A percentile compares a stretch with the other conserved stretches of the same genome.
phyloP scores from a whole-genome alignment of 92 coral and sea anemone genomes.

The Epizoanthus illoricatus region DNA sequence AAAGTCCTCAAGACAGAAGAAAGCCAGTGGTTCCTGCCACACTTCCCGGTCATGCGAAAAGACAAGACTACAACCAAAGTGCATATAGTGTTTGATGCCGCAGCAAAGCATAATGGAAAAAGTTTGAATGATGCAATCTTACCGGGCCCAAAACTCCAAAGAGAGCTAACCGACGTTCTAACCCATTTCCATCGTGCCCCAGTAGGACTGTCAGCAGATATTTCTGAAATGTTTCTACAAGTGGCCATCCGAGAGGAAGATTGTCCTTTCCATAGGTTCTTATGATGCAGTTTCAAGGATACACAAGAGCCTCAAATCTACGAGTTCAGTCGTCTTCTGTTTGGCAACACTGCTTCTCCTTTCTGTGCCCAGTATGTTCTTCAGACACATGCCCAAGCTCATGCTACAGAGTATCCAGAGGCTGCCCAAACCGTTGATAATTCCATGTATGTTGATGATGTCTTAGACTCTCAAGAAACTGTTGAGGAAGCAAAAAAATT shows the following conservation, averaged over 20 bases:
- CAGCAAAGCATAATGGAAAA: conserved; percentile 27
- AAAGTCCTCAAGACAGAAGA: not conserved
- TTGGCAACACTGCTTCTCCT: conserved; percentile 59
- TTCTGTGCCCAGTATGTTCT: conserved; percentile 53
- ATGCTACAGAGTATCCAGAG: conserved; percentile 35
- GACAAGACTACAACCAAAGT: conserved; percentile 30
- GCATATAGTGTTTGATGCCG: conserved; percentile 35
- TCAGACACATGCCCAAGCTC: conserved; percentile 41
- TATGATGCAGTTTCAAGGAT: conserved; percentile 35
- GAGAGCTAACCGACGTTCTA: conserved; percentile 40
- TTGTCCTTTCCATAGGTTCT: conserved; percentile 36
- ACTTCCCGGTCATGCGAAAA: conserved; percentile 38
- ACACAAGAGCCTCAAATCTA: conserved; percentile 46
- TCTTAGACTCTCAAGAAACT: conserved; percentile 57
- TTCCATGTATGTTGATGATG: conserved; percentile 59
- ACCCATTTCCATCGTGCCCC: conserved; percentile 49
- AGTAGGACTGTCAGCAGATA: conserved; percentile 49
- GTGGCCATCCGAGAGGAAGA: conserved; percentile 42
- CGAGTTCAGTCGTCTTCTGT: conserved; percentile 41
- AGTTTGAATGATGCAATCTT: conserved; percentile 27
- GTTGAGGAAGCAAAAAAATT: conserved; percentile 48
- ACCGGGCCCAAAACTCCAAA: conserved; percentile 43
- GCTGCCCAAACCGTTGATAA: conserved; percentile 56
- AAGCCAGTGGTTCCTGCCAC: conserved; percentile 41
- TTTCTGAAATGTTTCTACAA: conserved; percentile 46